A percentile compares a stretch with the other conserved stretches of the same genome.
These are phyloP conservation scores for Embiotoca jacksoni DNA, from an alignment of 2,113 vertebrate species.

Conservation along the genomic window DNA sequence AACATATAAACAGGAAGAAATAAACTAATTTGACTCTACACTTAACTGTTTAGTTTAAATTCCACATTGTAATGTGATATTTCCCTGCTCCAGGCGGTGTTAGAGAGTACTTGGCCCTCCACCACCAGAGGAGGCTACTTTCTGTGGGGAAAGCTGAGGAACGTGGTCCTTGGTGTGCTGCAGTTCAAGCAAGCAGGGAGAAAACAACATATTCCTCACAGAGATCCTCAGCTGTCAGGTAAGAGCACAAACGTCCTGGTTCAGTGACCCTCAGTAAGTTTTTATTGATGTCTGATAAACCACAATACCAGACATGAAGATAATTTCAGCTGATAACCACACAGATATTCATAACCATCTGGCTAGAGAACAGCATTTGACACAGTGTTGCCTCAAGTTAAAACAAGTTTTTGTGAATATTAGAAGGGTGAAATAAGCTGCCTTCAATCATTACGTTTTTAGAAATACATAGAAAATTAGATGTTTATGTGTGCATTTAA, in stretches of 20 bases:
- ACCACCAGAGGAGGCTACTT: slow-evolving; percentile 96
- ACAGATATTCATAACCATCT: slow-evolving; percentile 5
- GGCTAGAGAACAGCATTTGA: not conserved
- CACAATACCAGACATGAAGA: not conserved
- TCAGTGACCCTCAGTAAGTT: not conserved
- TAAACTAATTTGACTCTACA: not conserved
- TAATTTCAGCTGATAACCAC: not conserved
- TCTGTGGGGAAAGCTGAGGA: slow-evolving; percentile 97
- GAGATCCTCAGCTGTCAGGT: slow-evolving; percentile 90
- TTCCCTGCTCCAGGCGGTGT: slow-evolving; percentile 87
- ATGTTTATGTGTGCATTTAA: slow-evolving; percentile 2
- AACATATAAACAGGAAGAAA: not conserved
- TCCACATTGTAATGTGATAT: not conserved
- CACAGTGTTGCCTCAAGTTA: not conserved
- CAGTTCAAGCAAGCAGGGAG: slow-evolving; percentile 95
- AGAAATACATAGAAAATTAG: not conserved
- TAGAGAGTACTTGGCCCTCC: slow-evolving; percentile 99
- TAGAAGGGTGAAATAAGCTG: not conserved
- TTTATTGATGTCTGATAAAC: not conserved
- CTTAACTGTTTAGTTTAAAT: not conserved
- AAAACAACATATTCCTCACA: slow-evolving; percentile 82
- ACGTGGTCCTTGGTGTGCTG: slow-evolving; percentile 92
- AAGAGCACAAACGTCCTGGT: slow-evolving; percentile 34
- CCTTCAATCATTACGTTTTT: not conserved
- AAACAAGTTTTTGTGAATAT: not conserved